Percentiles rank a stretch among this genome's conserved stretches.
Evolutionary conservation across 2,797 vertebrate genomes (phyloP).

Genomic region (Pseudomugil tenellus): DNA sequence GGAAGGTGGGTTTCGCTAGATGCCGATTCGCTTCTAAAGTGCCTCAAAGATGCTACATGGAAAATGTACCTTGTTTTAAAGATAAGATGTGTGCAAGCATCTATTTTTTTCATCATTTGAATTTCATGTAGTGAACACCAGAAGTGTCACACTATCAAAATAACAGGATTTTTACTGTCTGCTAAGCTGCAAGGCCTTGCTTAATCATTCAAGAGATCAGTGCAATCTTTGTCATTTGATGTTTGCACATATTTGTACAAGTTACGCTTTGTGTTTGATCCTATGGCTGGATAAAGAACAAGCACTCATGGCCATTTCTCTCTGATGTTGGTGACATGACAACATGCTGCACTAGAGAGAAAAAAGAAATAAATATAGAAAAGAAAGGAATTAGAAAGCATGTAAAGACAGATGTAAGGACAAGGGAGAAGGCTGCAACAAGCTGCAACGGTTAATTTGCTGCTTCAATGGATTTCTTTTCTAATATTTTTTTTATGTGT

Average conservation of each 20-base stretch:
- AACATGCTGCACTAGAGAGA: constrained; percentile 15
- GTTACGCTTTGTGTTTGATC: constrained; percentile 61
- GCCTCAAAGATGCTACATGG: constrained; percentile 8
- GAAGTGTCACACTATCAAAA: constrained; percentile 49
- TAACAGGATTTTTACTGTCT: constrained; percentile 34
- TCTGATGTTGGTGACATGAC: constrained; percentile 40
- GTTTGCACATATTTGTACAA: constrained; percentile 50
- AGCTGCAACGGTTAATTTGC: constrained; percentile 42
- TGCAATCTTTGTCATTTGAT: constrained; percentile 64
- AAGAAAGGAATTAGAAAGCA: constrained; percentile 27
- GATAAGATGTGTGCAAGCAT: constrained; percentile 22
- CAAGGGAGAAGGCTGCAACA: constrained; percentile 13
- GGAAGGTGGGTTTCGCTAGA: constrained; percentile 37
- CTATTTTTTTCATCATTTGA: constrained; percentile 57
- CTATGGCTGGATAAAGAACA: constrained; percentile 60
- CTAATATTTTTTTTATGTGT: constrained; percentile 38
- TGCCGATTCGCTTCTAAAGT: constrained; percentile 31
- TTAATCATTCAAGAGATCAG: constrained; percentile 70
- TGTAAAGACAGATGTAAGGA: constrained; percentile 12
- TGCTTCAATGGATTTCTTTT: constrained; percentile 31
- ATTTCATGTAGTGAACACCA: constrained; percentile 62
- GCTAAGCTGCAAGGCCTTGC: constrained; percentile 64
- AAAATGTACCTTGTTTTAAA: constrained; percentile 43
- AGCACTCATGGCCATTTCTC: constrained; percentile 57
- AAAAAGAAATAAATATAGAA: constrained; percentile 26